phyloP scores from a whole-genome alignment of 2,888 invertebrate genomes.

The Luffia ferchaultella region DNA sequence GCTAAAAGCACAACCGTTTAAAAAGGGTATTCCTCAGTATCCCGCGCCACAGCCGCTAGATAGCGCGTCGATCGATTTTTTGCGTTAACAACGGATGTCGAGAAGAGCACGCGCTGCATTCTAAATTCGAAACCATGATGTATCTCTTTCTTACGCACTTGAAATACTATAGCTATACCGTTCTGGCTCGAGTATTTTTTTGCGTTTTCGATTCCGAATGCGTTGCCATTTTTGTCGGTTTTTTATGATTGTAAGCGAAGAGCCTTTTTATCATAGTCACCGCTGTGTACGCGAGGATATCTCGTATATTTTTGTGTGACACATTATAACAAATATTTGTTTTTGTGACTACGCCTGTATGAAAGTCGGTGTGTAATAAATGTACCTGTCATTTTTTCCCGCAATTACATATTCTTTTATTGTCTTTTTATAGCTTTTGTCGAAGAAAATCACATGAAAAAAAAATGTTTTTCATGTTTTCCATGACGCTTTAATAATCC shows the following conservation, averaged over 20 bases:
- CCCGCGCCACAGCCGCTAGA: neutral
- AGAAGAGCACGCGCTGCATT: constrained; percentile 60
- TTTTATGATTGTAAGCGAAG: constrained; percentile 20
- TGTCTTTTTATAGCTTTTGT: too few species aligned
- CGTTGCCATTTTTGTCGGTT: constrained; percentile 58
- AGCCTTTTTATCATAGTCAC: constrained; percentile 33
- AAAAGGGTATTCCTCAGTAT: neutral
- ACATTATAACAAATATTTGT: neutral
- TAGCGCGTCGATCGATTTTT: constrained; percentile 24
- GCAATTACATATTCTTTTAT: too few species aligned
- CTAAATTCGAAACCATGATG: constrained; percentile 47
- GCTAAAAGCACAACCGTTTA: too few species aligned
- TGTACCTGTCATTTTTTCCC: too few species aligned
- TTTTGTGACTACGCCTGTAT: too few species aligned
- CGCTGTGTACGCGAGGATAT: constrained; percentile 35
- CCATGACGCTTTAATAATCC: too few species aligned
- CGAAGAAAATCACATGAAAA: too few species aligned
- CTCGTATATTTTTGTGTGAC: constrained; percentile 21
- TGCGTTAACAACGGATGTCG: constrained; percentile 43
- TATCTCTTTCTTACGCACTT: constrained; percentile 21
- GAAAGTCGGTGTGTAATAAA: too few species aligned
- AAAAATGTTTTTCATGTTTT: too few species aligned
- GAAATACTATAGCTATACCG: neutral
- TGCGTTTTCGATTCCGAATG: constrained; percentile 61
- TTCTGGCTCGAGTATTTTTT: constrained; percentile 21